Evolutionary conservation across 2,888 invertebrate species (phyloP).

Genomic region (Drosophila prostipennis): DNA sequence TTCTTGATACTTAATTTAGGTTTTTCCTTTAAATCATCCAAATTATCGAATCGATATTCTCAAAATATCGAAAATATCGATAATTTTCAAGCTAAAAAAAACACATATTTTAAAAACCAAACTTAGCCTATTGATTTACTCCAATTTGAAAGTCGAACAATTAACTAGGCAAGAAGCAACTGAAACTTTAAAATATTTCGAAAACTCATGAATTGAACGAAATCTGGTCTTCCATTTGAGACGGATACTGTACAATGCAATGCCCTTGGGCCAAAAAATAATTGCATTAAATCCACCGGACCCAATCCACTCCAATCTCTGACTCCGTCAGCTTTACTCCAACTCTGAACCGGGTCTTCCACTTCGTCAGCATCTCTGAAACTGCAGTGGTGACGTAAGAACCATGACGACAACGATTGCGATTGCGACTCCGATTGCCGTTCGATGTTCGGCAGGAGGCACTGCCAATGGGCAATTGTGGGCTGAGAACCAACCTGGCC

Average conservation of each 20-base stretch:
- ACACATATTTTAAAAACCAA: too few relatives aligned
- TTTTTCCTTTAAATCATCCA: too few relatives aligned
- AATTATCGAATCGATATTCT: too few relatives aligned
- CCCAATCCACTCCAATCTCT: constrained; percentile 45
- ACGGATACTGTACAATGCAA: constrained; percentile 48
- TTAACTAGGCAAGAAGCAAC: not conserved
- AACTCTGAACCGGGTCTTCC: constrained; percentile 5
- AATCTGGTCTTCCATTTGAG: constrained; percentile 4
- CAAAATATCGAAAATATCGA: too few relatives aligned
- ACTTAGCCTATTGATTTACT: not conserved
- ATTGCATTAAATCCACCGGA: constrained; percentile 69
- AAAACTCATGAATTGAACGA: not conserved
- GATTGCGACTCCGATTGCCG: constrained; percentile 48
- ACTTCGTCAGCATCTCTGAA: constrained; percentile 13
- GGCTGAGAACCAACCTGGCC: constrained; percentile 7
- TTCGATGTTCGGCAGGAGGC: constrained; percentile 62
- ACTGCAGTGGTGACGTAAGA: constrained; percentile 48
- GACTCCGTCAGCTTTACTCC: constrained; percentile 7
- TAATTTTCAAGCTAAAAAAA: too few relatives aligned
- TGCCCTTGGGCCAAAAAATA: constrained; percentile 72
- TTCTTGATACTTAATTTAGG: too few relatives aligned
- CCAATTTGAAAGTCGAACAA: not conserved
- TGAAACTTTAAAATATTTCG: constrained; percentile 10
- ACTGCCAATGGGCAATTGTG: constrained; percentile 60
- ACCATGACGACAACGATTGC: constrained; percentile 23